Evolutionary conservation across 2,888 invertebrate genomes (phyloP), one percentile per base, ranked within the genome.

Genomic region (Noctuana brunneofusca): DNA sequence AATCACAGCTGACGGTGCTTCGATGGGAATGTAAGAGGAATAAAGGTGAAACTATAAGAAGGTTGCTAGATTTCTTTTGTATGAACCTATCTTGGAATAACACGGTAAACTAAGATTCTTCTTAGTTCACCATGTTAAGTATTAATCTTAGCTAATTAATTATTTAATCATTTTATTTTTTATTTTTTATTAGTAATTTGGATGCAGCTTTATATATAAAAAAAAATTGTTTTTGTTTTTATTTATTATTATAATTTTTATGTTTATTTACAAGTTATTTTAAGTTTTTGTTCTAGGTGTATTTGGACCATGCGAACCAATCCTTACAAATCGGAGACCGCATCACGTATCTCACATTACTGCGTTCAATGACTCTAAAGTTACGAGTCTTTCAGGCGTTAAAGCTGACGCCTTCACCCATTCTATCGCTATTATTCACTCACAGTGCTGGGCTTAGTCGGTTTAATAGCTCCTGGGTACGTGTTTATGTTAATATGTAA

Each of bases 311-410:
- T 32, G 32, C 32, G 4, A 48, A 18, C 32, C 18, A n/a, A 57
- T 8, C 12, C 49, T 22, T 18, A 24, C 58, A 58, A 52, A 52
- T 59, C 38, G 43, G 20, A 43, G 18, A 41, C 50, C 32, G 27
- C 52, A 53, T 53, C 53, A 60, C 59, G 59, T 59, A 59, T 32
- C 20, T 3, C 22, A 46, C 54, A 60, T 54, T 54, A 60, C 46
- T 11, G 46, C 60, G 50, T 54, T 60, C 54, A 60, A 60, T 60
- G 60, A 60, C 60, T 53, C 11, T 35, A 54, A 24, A 60, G 60
- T 48, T 54, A 60, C 48, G 54, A 60, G 60, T 35, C 46, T 60
- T 48, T 54, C 54, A 54, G 46, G 54, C 48, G 46, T 60, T 60
- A 54, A 54, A 60, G 48, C 60, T 48, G 48, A 22, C 18, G 35